A percentile compares a stretch with the other conserved stretches of the same genome.
These are phyloP conservation scores for Elmis aenea DNA, from an alignment of 2,888 invertebrate genomes.

Conservation along the genomic window DNA sequence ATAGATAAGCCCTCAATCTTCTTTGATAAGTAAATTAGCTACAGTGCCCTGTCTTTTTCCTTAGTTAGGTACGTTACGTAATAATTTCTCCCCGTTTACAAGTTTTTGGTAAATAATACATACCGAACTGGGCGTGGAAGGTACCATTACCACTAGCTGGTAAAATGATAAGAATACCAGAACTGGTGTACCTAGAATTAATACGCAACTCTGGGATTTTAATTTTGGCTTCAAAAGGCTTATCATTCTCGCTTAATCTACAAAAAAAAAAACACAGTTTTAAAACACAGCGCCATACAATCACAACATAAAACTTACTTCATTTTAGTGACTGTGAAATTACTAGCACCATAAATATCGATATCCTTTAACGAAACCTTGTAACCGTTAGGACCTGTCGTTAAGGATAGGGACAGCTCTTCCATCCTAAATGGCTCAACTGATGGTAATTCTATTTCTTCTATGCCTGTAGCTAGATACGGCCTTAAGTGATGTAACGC, in stretches of 20 bases:
- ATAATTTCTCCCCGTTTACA: too few species aligned
- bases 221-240: slow-evolving; percentile 61
- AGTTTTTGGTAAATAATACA: slow-evolving; percentile 18
- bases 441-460: slow-evolving; percentile 61
- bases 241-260: slow-evolving; percentile 54
- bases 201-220: slow-evolving; percentile 61
- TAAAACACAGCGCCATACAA: too few species aligned
- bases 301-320: too few species aligned
- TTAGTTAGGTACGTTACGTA: too few species aligned
- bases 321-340: slow-evolving; percentile 54
- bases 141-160: slow-evolving; percentile 69
- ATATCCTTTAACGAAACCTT: slow-evolving; percentile 56
- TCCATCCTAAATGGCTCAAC: slow-evolving; percentile 64
- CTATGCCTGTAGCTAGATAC: slow-evolving; percentile 56
- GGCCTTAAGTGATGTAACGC: slow-evolving; percentile 57
- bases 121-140: slow-evolving; percentile 60
- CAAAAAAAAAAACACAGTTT: too few species aligned
- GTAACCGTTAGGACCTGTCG: slow-evolving; percentile 55
- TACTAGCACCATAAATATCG: slow-evolving; percentile 59
- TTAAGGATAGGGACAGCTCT: slow-evolving; percentile 55
- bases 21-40: too few species aligned
- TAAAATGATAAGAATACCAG: slow-evolving; percentile 63
- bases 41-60: too few species aligned
- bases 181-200: slow-evolving; percentile 62
- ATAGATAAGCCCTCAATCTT: too few species aligned